Conservation (phyloP, 1,140 invertebrate species). For the Sinella curviseta region DNA sequence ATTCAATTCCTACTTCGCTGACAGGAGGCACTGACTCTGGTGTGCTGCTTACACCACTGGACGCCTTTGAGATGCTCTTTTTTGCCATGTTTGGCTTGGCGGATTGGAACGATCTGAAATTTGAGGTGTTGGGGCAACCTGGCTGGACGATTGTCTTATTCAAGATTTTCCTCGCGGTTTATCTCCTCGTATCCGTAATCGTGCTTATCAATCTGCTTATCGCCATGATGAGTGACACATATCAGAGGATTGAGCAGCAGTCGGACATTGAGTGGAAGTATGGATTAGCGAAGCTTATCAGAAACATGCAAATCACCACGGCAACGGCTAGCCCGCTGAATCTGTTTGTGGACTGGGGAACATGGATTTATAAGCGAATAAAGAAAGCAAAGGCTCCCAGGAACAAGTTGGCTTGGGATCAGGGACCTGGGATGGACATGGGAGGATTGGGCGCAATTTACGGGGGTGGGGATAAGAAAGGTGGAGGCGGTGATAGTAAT, state of each 20-base stretch:
- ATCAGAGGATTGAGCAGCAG: conserved; percentile 96
- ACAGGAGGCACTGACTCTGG: conserved; percentile 34
- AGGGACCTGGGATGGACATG: conserved; percentile 63
- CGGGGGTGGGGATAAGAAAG: neutral
- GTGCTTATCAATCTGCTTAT: conserved; percentile 97
- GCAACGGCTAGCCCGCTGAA: conserved; percentile 95
- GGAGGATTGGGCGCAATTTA: neutral
- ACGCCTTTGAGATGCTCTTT: conserved; percentile 93
- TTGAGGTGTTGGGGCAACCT: conserved; percentile 60
- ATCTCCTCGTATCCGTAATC: conserved; percentile 95
- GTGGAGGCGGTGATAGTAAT: neutral
- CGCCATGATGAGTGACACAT: conserved; percentile 99
- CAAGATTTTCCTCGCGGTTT: conserved; percentile 80
- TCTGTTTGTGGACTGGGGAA: conserved; percentile 87
- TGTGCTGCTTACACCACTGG: conserved; percentile 65
- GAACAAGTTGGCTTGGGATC: neutral
- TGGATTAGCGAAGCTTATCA: conserved; percentile 93
- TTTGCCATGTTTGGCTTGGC: conserved; percentile 96
- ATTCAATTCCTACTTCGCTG: conserved; percentile 37
- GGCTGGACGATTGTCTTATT: conserved; percentile 51
- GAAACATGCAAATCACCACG: conserved; percentile 96
- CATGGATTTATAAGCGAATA: conserved; percentile 65
- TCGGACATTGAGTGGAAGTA: conserved; percentile 99
- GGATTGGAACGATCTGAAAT: conserved; percentile 66
- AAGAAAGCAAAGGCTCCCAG: neutral